Evolutionary conservation across 2,113 vertebrate genomes (phyloP), one percentile per base, ranked within the genome.

Genomic region (Tamias sibiricus): DNA sequence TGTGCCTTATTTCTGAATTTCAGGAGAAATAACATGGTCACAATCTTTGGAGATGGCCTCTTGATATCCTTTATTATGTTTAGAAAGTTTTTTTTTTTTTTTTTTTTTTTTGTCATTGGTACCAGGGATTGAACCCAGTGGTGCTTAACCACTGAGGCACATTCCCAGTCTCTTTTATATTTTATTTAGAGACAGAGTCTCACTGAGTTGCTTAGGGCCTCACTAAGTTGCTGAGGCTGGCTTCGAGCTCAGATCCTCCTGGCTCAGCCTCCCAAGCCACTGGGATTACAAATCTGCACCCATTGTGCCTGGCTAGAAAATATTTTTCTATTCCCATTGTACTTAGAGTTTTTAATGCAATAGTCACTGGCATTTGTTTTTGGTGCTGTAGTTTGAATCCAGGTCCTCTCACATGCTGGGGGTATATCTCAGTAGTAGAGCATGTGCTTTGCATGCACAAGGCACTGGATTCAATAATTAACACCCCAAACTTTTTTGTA

Each of bases 1-100:
- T 32, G 2, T 74, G 66, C 35, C n/a, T 91, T 91, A 80, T 92
- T 92, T 64, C 74, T 82, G 74, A 84, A 81, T 92, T 83, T 80
- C 59, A 62, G 32, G 14, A 32, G 42, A 89, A 84, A 35, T 71
- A 22, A 77, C 52, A 72, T 59, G 32, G 28, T 40, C 84, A 84
- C 72, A 72, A 88, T 84, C 13, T 19, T 88, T 91, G 35, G 28
- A 80, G 10, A 49, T 77, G 35, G 20, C 17, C 77, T 79, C 47
- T 75, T 84, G 17, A 83, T 59, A 42, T 12, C 90, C 49, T 93
- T 59, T 71, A 66, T 47, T 77, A 57, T 86, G 59, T 57, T 88
- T 95, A 74, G 28, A 87, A 84, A 94, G 35, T 59, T 44, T 14
- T 88, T 47, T 90, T 92, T 57, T 59, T 44, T 14, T 88, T 47